These are phyloP conservation scores for Gymnopithys bicolor DNA, from an alignment of 2,797 vertebrate genomes.

Conservation along the genomic window DNA sequence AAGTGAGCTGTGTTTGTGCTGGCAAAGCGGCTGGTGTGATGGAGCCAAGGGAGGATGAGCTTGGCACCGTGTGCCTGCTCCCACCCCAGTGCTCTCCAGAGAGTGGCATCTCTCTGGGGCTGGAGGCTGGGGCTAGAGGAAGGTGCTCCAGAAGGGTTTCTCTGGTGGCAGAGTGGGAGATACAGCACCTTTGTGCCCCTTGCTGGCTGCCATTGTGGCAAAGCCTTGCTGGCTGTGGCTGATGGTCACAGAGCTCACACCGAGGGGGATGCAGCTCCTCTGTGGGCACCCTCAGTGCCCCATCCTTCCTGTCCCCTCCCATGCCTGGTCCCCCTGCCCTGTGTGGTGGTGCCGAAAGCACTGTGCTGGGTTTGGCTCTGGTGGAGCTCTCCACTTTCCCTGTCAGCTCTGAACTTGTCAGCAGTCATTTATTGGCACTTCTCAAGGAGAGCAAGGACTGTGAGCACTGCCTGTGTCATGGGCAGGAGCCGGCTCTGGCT, in stretches of 20 bases:
- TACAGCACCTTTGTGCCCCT: fast-evolving
- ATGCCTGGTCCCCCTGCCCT: fast-evolving
- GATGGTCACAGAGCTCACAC: neutral
- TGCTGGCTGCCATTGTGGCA: fast-evolving
- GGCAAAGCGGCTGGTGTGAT: neutral
- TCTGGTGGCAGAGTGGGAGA: neutral
- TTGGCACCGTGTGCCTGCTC: neutral
- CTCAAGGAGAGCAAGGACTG: neutral
- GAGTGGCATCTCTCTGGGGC: neutral
- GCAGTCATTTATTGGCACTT: neutral
- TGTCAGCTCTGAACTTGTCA: neutral
- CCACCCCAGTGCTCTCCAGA: neutral
- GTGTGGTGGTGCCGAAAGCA: fast-evolving
- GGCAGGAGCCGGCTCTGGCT: neutral
- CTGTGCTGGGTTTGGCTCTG: neutral
- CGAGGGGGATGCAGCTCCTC: neutral
- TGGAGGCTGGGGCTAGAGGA: neutral
- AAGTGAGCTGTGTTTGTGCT: neutral
- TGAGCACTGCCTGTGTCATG: neutral
- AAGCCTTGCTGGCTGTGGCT: neutral
- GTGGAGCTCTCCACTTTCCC: neutral
- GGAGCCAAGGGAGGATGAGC: neutral
- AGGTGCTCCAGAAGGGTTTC: neutral
- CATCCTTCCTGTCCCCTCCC: neutral
- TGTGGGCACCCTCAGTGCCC: neutral